Percentiles rank a stretch among this genome's conserved stretches.
Conservation (phyloP, 1,140 invertebrate genomes). For the Hyphantria cunea region DNA sequence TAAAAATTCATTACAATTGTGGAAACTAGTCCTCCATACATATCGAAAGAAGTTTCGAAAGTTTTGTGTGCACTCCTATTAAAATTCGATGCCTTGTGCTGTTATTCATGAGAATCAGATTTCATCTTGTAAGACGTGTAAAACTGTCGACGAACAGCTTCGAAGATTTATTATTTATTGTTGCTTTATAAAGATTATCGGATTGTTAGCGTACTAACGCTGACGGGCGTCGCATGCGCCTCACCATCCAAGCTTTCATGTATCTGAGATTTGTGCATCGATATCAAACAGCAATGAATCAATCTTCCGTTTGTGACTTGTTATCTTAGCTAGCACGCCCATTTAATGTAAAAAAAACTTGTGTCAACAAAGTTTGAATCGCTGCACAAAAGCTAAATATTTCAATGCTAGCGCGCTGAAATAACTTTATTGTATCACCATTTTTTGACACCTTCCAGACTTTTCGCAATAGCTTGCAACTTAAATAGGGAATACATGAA, state of each 20-base stretch:
- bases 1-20: no score
- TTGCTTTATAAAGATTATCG: conserved; percentile 52
- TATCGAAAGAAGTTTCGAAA: conserved; percentile 20
- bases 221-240: conserved; percentile 53
- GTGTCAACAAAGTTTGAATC: conserved; percentile 40
- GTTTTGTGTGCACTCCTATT: conserved; percentile 41
- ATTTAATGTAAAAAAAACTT: background rate
- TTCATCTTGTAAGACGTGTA: conserved; percentile 52
- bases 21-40: no score
- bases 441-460: conserved; percentile 19
- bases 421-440: no score
- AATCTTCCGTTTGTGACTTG: conserved; percentile 59
- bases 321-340: conserved; percentile 60
- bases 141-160: conserved; percentile 52
- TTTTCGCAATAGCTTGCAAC: conserved; percentile 52
- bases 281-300: conserved; percentile 64
- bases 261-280: conserved; percentile 58
- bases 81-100: conserved; percentile 52
- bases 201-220: conserved; percentile 25
- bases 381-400: conserved; percentile 14
- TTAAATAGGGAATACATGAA: conserved; percentile 59
- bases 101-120: conserved; percentile 64
- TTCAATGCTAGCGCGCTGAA: no score
- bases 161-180: conserved; percentile 66
- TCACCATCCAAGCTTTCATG: conserved; percentile 44